Base-by-base conservation (phyloP, 2,797 vertebrate species). In the Hyperoplus immaculatus region DNA sequence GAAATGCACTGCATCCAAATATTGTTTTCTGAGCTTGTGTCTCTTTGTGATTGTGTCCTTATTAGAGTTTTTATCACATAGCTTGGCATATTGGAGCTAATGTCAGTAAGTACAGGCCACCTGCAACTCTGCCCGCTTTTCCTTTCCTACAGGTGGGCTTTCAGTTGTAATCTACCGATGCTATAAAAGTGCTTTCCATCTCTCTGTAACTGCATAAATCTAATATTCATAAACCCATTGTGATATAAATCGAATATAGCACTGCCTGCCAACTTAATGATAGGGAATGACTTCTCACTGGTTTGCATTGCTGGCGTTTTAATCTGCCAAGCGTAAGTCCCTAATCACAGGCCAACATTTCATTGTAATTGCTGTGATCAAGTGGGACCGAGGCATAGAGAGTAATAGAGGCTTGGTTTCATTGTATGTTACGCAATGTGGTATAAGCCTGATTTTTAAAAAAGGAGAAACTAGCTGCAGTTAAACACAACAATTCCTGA, bases 341-440 rank as follows among this genome's bases (percentile, higher is more conserved):
- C 71, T 89, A 84, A 92, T 91, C 88, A 90, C 75, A 77, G 71
- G 56, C 79, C 70, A 81, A 85, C 87, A 84, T 90, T 87, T 93
- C 83, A 85, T 65, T 85, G 74, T 90, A 89, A 90, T 87, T 88
- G 81, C 82, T 63, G 43, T 74, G 80, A 85, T 81, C 57, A 78
- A 78, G 72, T 75, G 61, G 55, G 58, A 60, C 18, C 65, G 64
- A 77, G 64, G 69, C 63, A 75, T 8, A 64, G 54, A 72, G 50
- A 78, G 61, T 81, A 78, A 65, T 71, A 71, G 68, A 74, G 49
- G 69, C 72, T 62, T 46, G 50, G 70, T 57, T 77, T 86, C 46
- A 49, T 74, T 71, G 54, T 77, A 78, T 83, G 77, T 82, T 72
- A 68, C 4, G 2, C 46, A 79, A 36, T 66, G 53, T 79, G 69